A percentile compares a stretch with the other conserved stretches of the same genome.
These are phyloP conservation scores for Salminus brasiliensis DNA, from an alignment of 2,113 vertebrate species.

Conservation along the genomic window DNA sequence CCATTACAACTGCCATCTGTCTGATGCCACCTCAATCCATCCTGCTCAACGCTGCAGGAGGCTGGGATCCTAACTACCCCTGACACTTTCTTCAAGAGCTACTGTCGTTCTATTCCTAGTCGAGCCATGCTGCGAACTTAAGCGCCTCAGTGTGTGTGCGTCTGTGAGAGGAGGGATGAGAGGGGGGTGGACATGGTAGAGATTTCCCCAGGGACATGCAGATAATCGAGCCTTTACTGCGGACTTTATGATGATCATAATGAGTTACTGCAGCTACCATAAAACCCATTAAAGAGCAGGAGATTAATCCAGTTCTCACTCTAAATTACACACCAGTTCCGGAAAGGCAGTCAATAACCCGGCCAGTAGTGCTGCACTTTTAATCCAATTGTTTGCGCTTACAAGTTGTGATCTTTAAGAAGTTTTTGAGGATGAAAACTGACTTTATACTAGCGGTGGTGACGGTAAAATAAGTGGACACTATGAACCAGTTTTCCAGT, in stretches of 20 bases:
- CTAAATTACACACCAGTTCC: not conserved
- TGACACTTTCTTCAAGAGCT: slow-evolving; percentile 27
- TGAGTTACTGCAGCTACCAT: slow-evolving; percentile 41
- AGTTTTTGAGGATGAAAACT: not conserved
- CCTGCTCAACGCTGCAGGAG: not conserved
- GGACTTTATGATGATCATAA: slow-evolving; percentile 52
- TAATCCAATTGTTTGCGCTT: not conserved
- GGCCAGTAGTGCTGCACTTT: not conserved
- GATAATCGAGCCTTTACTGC: slow-evolving; percentile 51
- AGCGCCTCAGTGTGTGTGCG: not conserved
- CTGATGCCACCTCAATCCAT: not conserved
- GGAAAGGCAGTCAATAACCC: slow-evolving; percentile 9
- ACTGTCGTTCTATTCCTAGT: slow-evolving; percentile 33
- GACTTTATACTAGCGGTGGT: not conserved
- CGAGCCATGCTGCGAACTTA: slow-evolving; percentile 1
- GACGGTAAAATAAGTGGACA: too few relatives aligned
- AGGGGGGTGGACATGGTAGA: not conserved
- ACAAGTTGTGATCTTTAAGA: not conserved
- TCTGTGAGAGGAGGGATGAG: slow-evolving; percentile 25
- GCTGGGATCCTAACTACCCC: slow-evolving; percentile 17
- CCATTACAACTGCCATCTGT: not conserved
- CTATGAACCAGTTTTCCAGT: too few relatives aligned
- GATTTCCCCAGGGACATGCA: slow-evolving; percentile 33
- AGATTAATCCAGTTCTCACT: slow-evolving; percentile 42
- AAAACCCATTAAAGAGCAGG: slow-evolving; percentile 43